Conservation (phyloP, 2,113 vertebrate genomes). For the Steatornis caripensis region DNA sequence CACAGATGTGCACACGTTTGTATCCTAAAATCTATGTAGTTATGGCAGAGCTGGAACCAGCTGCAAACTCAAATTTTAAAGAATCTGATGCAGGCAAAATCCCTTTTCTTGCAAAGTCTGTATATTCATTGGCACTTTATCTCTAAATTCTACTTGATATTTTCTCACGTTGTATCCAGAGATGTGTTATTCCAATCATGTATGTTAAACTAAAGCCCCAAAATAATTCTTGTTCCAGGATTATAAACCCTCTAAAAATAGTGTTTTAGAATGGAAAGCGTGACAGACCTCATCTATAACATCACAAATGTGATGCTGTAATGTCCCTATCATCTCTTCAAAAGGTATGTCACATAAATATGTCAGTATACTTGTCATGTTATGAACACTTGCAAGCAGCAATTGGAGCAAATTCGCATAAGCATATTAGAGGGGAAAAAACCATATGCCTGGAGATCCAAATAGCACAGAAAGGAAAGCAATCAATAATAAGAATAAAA, state of each 20-base stretch:
- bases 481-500: not conserved
- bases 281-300: not conserved
- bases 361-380: conserved; percentile 39
- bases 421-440: conserved; percentile 5
- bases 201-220: not conserved
- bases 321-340: conserved; percentile 12
- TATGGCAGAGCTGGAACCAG: not conserved
- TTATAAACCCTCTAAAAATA: not conserved
- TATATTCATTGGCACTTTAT: not conserved
- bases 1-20: not conserved
- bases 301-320: not conserved
- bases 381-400: conserved; percentile 40
- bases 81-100: not conserved
- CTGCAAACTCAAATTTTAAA: not conserved
- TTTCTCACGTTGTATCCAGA: not conserved
- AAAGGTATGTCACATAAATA: conserved; percentile 51
- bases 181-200: not conserved
- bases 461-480: not conserved
- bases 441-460: not conserved
- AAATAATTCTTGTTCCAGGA: not conserved
- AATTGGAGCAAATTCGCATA: conserved; percentile 57
- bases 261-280: not conserved
- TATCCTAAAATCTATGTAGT: not conserved
- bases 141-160: not conserved
- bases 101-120: not conserved